Conservation (phyloP, 2,888 invertebrate genomes). For the Stenoptilia bipunctidactyla region DNA sequence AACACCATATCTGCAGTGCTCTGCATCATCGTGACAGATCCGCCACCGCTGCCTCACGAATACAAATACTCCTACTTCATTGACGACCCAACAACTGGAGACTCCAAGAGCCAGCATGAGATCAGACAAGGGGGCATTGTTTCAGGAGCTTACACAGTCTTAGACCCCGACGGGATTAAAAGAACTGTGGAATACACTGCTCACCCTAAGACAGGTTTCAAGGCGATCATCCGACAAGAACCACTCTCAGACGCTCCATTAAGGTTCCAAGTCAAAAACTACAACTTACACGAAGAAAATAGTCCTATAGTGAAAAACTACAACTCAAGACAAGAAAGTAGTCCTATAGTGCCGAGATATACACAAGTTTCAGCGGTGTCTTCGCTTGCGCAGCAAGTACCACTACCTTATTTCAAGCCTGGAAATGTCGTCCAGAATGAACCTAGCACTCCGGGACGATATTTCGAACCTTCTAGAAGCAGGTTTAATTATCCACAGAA, state of each 20-base stretch:
- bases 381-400: too few relatives aligned
- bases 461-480: too few relatives aligned
- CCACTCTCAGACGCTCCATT: slow-evolving; percentile 18
- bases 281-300: slow-evolving; percentile 10
- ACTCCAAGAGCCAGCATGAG: slow-evolving; percentile 54
- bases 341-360: slow-evolving; percentile 8
- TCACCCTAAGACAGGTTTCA: slow-evolving; percentile 65
- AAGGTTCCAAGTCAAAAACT: too few relatives aligned
- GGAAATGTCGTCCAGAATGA: too few relatives aligned
- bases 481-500: too few relatives aligned
- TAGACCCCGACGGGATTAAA: slow-evolving; percentile 57
- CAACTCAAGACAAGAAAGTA: slow-evolving; percentile 12
- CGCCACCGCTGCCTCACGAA: slow-evolving; percentile 39
- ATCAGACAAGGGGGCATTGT: slow-evolving; percentile 46
- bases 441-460: too few relatives aligned
- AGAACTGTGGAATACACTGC: slow-evolving; percentile 59
- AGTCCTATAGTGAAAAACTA: slow-evolving; percentile 1
- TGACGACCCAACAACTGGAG: slow-evolving; percentile 67
- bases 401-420: too few relatives aligned
- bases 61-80: slow-evolving; percentile 58
- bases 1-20: not conserved
- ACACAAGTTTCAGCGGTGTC: not conserved
- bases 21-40: slow-evolving; percentile 47
- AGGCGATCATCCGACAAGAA: slow-evolving; percentile 60
- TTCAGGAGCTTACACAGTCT: slow-evolving; percentile 47